Evolutionary conservation across 2,113 vertebrate species (phyloP).

Genomic region (Spilogale gracilis): DNA sequence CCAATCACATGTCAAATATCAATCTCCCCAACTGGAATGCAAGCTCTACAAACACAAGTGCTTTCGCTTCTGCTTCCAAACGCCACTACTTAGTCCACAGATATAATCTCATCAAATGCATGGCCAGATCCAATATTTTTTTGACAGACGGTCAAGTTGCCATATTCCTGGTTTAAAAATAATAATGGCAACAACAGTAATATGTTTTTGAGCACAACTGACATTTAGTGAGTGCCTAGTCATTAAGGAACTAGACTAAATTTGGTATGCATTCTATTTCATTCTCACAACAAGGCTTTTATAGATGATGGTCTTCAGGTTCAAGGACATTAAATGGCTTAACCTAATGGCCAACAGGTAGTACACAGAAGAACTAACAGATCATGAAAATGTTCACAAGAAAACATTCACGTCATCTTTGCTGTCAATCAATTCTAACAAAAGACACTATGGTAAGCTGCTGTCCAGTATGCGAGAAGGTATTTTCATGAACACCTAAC

Average conservation of each 20-base stretch:
- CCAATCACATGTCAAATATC: neutral
- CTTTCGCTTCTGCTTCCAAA: conserved; percentile 4
- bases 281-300: neutral
- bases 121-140: neutral
- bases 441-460: neutral
- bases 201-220: neutral
- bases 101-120: neutral
- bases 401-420: neutral
- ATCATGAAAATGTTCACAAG: neutral
- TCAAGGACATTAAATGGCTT: neutral
- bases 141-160: neutral
- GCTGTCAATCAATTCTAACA: neutral
- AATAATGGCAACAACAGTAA: neutral
- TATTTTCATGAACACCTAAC: neutral
- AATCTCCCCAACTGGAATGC: neutral
- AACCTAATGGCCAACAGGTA: neutral
- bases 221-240: neutral
- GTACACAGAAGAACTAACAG: neutral
- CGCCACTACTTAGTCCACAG: neutral
- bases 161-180: neutral
- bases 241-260: neutral
- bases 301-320: neutral
- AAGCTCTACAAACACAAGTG: neutral
- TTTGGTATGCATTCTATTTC: neutral
- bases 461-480: neutral